These are phyloP conservation scores for Garrulus glandarius DNA, from an alignment of 2,797 vertebrate species.

Conservation along the genomic window DNA sequence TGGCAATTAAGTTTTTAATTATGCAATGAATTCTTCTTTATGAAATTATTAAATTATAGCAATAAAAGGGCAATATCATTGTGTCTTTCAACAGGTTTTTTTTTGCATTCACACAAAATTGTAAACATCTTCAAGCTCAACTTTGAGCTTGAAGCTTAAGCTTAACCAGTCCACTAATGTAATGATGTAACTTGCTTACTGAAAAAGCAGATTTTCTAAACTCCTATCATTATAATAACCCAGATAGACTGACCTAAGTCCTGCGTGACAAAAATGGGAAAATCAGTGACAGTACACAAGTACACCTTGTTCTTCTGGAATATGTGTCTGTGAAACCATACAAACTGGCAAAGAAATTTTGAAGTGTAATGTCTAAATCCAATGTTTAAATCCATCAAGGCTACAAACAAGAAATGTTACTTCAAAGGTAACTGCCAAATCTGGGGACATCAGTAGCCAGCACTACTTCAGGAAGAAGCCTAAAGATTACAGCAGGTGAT, in stretches of 20 bases:
- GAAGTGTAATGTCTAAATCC: background rate
- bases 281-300: background rate
- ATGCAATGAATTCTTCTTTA: background rate
- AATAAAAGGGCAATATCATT: background rate
- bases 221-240: background rate
- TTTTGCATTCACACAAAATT: background rate
- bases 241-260: background rate
- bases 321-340: background rate
- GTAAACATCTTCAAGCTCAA: background rate
- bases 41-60: background rate
- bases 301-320: background rate
- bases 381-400: background rate
- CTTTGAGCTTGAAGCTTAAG: background rate
- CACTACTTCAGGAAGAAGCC: background rate
- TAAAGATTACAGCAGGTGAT: background rate
- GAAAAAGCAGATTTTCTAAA: background rate
- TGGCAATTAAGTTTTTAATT: background rate
- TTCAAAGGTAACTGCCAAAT: background rate
- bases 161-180: background rate
- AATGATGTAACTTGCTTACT: background rate
- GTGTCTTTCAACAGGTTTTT: background rate
- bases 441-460: background rate
- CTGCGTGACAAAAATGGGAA: background rate
- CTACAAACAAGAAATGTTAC: background rate
- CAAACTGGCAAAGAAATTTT: background rate